These are phyloP conservation scores for Limnephilus lunatus DNA, from an alignment of 2,888 invertebrate genomes.

Conservation along the genomic window DNA sequence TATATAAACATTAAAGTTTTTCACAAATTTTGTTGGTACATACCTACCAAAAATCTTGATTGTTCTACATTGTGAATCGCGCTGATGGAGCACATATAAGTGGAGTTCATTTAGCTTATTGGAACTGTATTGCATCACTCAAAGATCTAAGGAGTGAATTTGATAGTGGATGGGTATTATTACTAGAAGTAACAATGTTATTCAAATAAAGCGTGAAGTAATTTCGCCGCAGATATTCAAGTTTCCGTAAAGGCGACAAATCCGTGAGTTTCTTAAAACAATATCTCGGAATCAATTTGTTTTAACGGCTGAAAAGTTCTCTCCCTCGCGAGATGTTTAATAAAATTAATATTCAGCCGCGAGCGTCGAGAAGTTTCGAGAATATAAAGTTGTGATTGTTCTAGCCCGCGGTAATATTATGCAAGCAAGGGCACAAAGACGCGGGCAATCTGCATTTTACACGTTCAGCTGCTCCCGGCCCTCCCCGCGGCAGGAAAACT, in stretches of 20 bases:
- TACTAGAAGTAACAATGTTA: not conserved
- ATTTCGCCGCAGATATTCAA: not conserved
- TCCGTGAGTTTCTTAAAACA: constrained; percentile 26
- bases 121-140: not conserved
- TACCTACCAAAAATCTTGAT: not conserved
- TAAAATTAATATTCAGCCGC: constrained; percentile 54
- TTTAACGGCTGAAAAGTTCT: constrained; percentile 25
- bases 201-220: not conserved
- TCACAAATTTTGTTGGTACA: too few relatives aligned
- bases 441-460: constrained; percentile 65
- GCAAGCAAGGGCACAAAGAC: constrained; percentile 50
- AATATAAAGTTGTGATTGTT: constrained; percentile 59
- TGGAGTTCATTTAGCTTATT: not conserved
- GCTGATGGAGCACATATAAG: not conserved
- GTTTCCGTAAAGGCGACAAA: not conserved
- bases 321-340: constrained; percentile 44
- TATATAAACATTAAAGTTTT: too few relatives aligned
- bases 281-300: constrained; percentile 47
- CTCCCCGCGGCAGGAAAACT: constrained; percentile 33
- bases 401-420: constrained; percentile 60
- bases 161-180: not conserved
- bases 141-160: not conserved
- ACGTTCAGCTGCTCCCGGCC: constrained; percentile 56
- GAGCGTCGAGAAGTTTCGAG: constrained; percentile 3
- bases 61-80: not conserved